Base-by-base conservation (phyloP, 2,797 vertebrate genomes). In the Hapalemur alaotrensis region DNA sequence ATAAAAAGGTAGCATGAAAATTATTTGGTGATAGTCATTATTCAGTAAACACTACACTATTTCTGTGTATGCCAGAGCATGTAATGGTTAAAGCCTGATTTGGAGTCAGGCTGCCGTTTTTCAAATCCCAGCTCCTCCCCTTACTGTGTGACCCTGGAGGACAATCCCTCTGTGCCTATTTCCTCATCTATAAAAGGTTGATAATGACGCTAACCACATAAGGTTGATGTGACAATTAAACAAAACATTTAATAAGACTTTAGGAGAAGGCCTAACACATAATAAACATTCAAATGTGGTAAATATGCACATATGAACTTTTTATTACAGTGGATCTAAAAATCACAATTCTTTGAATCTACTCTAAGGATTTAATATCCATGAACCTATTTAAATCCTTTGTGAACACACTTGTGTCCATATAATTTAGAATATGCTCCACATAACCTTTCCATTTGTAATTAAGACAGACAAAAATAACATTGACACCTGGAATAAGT, bases 341-440 rank as follows among this genome's bases (percentile, higher is more conserved):
- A 79, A 25, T 70, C 69, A 65, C 38, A 79, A 76, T 84, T 93
- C 41, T 65, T 83, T 87, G 35, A 78, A 73, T 54, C 46, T 59
- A 79, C 46, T 86, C 30, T 61, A 89, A 65, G 67, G 30, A 92
- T 86, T 93, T 82, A 96, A 57, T n/a, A 63, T 63, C 50, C 28
- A 43, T n/a, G 4, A 83, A 28, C 41, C 43, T 78, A 52, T 63
- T 75, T 85, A 92, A 94, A 91, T 65, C 41, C 22, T 94, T 48
- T 88, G 25, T 80, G 57, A 95, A 87, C n/a, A 61, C 7, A 94
- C 52, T 84, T 84, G 22, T 81, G 52, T 28, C 14, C 41, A 65
- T 61, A 85, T 7, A 91, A 69, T 52, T 80, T 59, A 95, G 32
- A 89, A 75, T 67, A 72, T 20, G 38, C 50, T 95, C 48, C 69